Percentiles rank a stretch among this genome's conserved stretches.
phyloP scores from a whole-genome alignment of 2,888 invertebrate species.

The Erebia ligea region DNA sequence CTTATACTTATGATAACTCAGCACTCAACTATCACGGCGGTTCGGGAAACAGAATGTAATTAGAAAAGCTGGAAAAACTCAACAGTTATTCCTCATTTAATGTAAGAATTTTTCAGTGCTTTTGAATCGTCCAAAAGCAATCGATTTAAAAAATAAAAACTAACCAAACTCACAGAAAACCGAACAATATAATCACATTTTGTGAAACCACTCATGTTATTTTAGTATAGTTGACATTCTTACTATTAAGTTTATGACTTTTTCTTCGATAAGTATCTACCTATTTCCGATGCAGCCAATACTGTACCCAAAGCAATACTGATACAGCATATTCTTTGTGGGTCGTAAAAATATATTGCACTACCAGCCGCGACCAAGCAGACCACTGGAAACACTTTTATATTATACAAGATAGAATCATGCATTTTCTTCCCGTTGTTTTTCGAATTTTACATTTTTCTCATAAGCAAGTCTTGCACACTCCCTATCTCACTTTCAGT shows the following conservation, averaged over 20 bases:
- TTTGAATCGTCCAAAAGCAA: no score
- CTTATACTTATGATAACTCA: no score
- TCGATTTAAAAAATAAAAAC: no score
- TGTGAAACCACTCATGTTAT: not conserved
- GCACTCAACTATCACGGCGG: no score
- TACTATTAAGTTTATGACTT: not conserved
- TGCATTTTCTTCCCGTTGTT: slow-evolving; percentile 1
- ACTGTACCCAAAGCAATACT: slow-evolving; percentile 6
- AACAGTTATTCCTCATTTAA: no score
- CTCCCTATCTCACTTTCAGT: not conserved
- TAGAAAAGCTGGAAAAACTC: no score
- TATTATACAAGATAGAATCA: slow-evolving; percentile 6
- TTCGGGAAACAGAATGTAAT: no score
- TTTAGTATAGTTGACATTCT: not conserved
- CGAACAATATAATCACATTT: not conserved
- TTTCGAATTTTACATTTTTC: slow-evolving; percentile 13
- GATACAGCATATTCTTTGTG: not conserved
- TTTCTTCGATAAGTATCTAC: slow-evolving; percentile 3
- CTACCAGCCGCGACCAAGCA: slow-evolving; percentile 5
- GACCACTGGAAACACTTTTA: slow-evolving; percentile 11
- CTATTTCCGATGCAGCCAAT: slow-evolving; percentile 15
- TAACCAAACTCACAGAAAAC: not conserved
- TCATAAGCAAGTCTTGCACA: not conserved
- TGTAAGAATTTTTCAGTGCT: no score
- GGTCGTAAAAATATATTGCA: slow-evolving; percentile 17